Conservation (phyloP, 2,113 vertebrate genomes). For the Caretta caretta region DNA sequence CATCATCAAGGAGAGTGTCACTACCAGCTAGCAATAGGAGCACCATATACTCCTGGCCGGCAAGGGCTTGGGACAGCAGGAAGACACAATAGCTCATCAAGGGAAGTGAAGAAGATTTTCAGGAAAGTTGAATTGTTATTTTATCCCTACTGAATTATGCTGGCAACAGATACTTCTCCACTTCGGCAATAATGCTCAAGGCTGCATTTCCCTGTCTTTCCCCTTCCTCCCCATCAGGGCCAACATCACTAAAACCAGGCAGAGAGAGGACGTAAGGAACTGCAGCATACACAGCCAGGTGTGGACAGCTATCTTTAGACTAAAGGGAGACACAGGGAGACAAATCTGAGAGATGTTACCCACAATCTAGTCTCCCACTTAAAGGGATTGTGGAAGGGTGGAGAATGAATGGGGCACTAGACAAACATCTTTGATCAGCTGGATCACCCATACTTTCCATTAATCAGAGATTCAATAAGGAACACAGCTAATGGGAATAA, state of each 20-base stretch:
- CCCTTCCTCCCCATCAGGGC: not conserved
- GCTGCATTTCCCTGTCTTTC: not conserved
- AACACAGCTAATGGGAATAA: not conserved
- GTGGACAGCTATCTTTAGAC: too few species aligned
- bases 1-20: constrained; percentile 61
- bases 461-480: not conserved
- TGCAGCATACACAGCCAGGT: not conserved
- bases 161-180: not conserved
- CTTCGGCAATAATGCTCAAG: not conserved
- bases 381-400: too few species aligned
- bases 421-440: too few species aligned
- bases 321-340: too few species aligned
- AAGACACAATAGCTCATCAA: constrained; percentile 1
- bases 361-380: too few species aligned
- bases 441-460: too few species aligned
- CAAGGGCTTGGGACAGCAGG: not conserved
- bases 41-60: constrained; percentile 51
- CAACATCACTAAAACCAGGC: not conserved
- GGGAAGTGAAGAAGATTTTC: constrained; percentile 4
- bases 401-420: too few species aligned
- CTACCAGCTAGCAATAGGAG: constrained; percentile 52
- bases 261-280: too few species aligned
- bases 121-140: not conserved
- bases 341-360: too few species aligned
- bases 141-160: not conserved